A percentile compares a stretch with the other conserved stretches of the same genome.
These are phyloP conservation scores for Galemys pyrenaicus DNA, from an alignment of 2,113 vertebrate species.

Conservation along the genomic window DNA sequence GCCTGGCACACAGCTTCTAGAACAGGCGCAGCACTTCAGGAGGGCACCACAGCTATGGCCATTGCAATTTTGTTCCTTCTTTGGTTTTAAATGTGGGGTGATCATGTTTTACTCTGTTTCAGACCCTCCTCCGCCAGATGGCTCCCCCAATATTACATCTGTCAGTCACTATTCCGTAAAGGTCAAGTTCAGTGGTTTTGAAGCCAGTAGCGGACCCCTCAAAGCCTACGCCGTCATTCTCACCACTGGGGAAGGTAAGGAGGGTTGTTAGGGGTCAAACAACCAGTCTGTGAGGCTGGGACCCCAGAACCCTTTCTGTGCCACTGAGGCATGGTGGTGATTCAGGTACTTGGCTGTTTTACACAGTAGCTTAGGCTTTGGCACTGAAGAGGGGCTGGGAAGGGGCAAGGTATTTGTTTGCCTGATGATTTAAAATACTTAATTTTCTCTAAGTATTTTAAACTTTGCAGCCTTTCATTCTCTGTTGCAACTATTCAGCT, in stretches of 20 bases:
- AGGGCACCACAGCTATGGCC: neutral
- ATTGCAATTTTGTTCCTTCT: neutral
- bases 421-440: neutral
- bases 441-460: neutral
- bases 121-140: conserved; percentile 84
- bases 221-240: conserved; percentile 89
- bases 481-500: neutral
- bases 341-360: neutral
- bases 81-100: neutral
- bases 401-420: neutral
- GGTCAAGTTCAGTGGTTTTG: conserved; percentile 84
- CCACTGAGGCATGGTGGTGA: accelerated
- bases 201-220: conserved; percentile 85
- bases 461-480: neutral
- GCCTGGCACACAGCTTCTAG: accelerated
- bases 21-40: too few relatives aligned
- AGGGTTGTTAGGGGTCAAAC: neutral
- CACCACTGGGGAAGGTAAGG: conserved; percentile 81
- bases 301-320: neutral
- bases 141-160: conserved; percentile 60
- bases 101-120: conserved; percentile 63
- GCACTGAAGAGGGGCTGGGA: neutral
- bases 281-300: neutral
- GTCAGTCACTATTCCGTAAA: conserved; percentile 79
- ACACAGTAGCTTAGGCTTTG: accelerated